Percentiles rank a stretch among this genome's conserved stretches.
Evolutionary conservation across 2,797 vertebrate species (phyloP).

Genomic region (Anguilla obscura): DNA sequence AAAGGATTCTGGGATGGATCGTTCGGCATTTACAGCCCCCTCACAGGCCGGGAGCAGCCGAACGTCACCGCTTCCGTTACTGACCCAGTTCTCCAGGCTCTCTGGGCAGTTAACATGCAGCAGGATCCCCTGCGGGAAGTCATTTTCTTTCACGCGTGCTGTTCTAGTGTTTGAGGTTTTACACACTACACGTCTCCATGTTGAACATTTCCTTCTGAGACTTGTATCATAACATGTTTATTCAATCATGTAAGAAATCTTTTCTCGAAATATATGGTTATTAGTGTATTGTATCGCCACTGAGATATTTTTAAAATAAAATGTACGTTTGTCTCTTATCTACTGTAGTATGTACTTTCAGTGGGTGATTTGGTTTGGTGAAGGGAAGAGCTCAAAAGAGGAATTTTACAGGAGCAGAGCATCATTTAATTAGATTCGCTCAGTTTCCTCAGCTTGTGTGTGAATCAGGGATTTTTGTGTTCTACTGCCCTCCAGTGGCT

Average conservation of each 20-base stretch:
- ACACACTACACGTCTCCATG: constrained; percentile 83
- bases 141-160: constrained; percentile 67
- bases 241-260: constrained; percentile 97
- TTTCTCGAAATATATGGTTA: constrained; percentile 92
- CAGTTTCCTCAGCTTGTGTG: constrained; percentile 38
- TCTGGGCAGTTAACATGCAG: constrained; percentile 74
- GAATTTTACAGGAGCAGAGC: neutral
- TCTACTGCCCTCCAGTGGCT: constrained; percentile 56
- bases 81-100: constrained; percentile 66
- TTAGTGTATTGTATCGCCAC: constrained; percentile 95
- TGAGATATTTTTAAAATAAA: constrained; percentile 99
- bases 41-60: constrained; percentile 66
- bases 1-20: constrained; percentile 67
- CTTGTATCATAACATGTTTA: constrained; percentile 95
- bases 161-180: constrained; percentile 88
- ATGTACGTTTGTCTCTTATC: constrained; percentile 80
- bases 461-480: constrained; percentile 33
- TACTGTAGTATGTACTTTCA: neutral
- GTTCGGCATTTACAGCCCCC: constrained; percentile 68
- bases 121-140: constrained; percentile 73
- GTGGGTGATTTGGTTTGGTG: neutral
- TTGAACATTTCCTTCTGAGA: constrained; percentile 88
- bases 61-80: constrained; percentile 75
- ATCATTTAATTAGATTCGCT: neutral
- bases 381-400: neutral